Base-by-base conservation (phyloP, 2,888 invertebrate genomes). In the Amaurobius ferox region DNA sequence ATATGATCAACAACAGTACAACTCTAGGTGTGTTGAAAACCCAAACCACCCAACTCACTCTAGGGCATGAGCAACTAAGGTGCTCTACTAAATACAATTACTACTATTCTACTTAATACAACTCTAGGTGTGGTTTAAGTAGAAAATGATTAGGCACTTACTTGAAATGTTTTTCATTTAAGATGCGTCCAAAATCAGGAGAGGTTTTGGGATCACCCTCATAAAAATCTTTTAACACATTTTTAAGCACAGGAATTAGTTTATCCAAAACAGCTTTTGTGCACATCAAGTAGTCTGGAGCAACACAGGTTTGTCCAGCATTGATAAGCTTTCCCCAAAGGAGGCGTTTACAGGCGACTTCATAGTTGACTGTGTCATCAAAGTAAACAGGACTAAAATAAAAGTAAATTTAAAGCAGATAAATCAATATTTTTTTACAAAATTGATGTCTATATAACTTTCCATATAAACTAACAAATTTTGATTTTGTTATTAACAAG, bases 251-350 rank as follows among this genome's bases (percentile, higher is more conserved):
- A 29, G 93, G 92, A 6, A 96, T 90, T 89, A 97, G 94, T 89
- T 94, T 93, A 23, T 94, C 94, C 92, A 97, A 95, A 0, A 96
- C 93, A 90, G 95, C 94, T 90, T 94, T 94, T n/a, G 95, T 94
- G 92, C 97, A 97, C 1, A 99, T 92, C 19, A 99, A 90, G 91
- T 98, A 99, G 92, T 99, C 99, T 0, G 98, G 98, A 0, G 98
- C 97, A 88, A 99, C 95, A 92, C 99, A 99, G 0, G 98, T 98
- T 92, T 99, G 98, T 0, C 99, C 99, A 16, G 91, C 89, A 92
- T 99, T 99, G 80, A 96, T 94, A 89, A 94, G 94, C 92, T 98
- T 99, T 13, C 99, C 99, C 99, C 98, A 99, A 1, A 98, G 91
- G 19, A 99, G 93, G 35, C 99, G 94, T 90, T 94, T 95, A 0